Evolutionary conservation across 2,113 vertebrate genomes (phyloP), one percentile per base, ranked within the genome.

Genomic region (Chinchilla lanigera): DNA sequence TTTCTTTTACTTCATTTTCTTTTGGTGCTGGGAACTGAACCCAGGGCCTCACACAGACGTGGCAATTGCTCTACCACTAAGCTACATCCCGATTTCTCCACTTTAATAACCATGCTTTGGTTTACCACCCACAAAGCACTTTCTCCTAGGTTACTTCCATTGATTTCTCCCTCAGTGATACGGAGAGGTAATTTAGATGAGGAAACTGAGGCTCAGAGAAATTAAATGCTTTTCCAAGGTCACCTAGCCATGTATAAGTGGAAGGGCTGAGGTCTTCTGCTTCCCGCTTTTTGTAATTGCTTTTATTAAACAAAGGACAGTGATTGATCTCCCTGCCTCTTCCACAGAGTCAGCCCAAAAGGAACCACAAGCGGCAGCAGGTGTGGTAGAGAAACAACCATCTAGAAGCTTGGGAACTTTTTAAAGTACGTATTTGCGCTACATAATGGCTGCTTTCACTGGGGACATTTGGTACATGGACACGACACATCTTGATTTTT

Each of bases 291-390:
- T 54, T 24, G 3, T 50, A 69, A 60, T 24, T 38, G 33, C 41
- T 94, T 94, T 94, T 63, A 41, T 38, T 41, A 81, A 80, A 87
- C 71, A 65, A 67, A 87, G 44, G 22, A 35, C 54, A 54, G 38
- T 58, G n/a, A 20, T 75, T 33, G 16, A n/a, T 80, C 44, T 58
- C 58, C 26, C 52, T 50, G 28, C 19, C 83, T 58, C n/a, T 77
- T 78, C 52, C 14, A 0, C 20, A 35, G 71, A 81, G 60, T 69
- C 50, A 60, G 41, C 67, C 30, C 83, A n/a, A 41, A 89, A 80
- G 47, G 71, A 93, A 87, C 93, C 85, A 84, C 22, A 69, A 90
- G 71, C 65, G 86, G 92, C 86, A 96, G 92, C 73, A 86, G 30
- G 60, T 6, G n/a, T 78, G 60, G 44, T 1, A 0, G n/a, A 61